phyloP scores from a whole-genome alignment of 30 jellyfish, hydroid and myxozoan species.

The Aurelia sp. region DNA sequence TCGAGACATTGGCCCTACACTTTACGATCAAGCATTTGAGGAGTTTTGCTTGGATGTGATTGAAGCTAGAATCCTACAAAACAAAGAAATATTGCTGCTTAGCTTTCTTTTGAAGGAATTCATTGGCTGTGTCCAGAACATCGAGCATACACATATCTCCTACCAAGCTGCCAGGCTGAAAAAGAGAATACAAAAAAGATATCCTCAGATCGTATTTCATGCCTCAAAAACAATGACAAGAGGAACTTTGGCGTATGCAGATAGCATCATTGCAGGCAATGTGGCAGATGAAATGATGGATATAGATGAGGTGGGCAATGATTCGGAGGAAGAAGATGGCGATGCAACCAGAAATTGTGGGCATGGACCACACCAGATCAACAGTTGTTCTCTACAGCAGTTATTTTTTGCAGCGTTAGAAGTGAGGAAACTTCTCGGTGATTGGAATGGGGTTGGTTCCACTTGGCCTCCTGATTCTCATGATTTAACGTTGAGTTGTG shows the following conservation, averaged over 20 bases:
- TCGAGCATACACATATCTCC: constrained; percentile 24
- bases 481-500: constrained; percentile 4
- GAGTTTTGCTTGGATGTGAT: constrained; percentile 44
- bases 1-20: constrained; percentile 34
- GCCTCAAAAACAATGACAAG: constrained; percentile 44
- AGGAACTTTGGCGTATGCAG: constrained; percentile 60
- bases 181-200: constrained; percentile 48
- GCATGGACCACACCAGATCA: constrained; percentile 20
- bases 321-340: constrained; percentile 46
- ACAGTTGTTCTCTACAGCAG: constrained; percentile 26
- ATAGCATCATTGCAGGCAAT: constrained; percentile 37
- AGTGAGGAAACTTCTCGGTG: constrained; percentile 58
- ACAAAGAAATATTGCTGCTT: constrained; percentile 56
- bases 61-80: constrained; percentile 25
- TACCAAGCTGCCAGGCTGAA: constrained; percentile 72
- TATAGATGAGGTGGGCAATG: constrained; percentile 21
- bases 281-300: constrained; percentile 54
- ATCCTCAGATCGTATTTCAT: constrained; percentile 65
- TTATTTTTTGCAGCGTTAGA: constrained; percentile 50
- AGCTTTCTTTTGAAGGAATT: constrained; percentile 56
- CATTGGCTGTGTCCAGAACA: constrained; percentile 19
- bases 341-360: not conserved
- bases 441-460: constrained; percentile 30
- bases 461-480: constrained; percentile 80
- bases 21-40: constrained; percentile 49